These are phyloP conservation scores for Bellardia bayeri DNA, from an alignment of 2,888 invertebrate genomes.

Conservation along the genomic window DNA sequence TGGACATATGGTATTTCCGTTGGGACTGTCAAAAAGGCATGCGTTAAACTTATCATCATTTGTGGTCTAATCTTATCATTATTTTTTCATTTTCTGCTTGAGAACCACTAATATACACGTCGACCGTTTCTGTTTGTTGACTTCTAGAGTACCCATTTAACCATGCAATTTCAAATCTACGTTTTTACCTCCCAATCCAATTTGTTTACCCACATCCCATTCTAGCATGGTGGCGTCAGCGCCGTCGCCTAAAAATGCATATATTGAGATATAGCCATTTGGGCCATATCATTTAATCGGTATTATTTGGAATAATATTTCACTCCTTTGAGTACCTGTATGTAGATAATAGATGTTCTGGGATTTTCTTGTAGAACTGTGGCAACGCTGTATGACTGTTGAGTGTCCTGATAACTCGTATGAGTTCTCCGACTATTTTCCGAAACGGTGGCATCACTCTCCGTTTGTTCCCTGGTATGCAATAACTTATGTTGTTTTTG, in stretches of 20 bases:
- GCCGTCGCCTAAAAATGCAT: slow-evolving; percentile 55
- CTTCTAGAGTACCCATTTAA: slow-evolving; percentile 39
- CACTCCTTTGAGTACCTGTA: slow-evolving; percentile 5
- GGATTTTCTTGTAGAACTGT: slow-evolving; percentile 1
- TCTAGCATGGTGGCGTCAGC: slow-evolving; percentile 41
- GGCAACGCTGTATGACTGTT: neutral
- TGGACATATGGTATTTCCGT: slow-evolving; percentile 1
- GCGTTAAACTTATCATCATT: slow-evolving; percentile 60
- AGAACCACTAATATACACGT: slow-evolving; percentile 14
- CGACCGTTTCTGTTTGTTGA: slow-evolving; percentile 27
- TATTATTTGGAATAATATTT: slow-evolving; percentile 54
- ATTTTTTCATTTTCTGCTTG: slow-evolving; percentile 5
- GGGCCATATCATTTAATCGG: slow-evolving; percentile 52
- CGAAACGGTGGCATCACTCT: too few species aligned
- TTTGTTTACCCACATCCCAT: slow-evolving; percentile 9
- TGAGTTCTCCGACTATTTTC: too few species aligned
- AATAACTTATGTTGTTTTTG: neutral
- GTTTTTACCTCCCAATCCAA: slow-evolving; percentile 29
- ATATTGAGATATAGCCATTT: neutral
- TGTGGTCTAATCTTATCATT: slow-evolving; percentile 51
- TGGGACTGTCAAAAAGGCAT: slow-evolving; percentile 50
- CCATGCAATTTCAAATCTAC: slow-evolving; percentile 45
- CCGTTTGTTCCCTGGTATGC: too few species aligned
- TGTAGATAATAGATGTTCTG: neutral
- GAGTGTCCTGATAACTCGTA: slow-evolving; percentile 26